phyloP scores from a whole-genome alignment of 1,140 invertebrate species.

The Pseudomyrmex concolor region DNA sequence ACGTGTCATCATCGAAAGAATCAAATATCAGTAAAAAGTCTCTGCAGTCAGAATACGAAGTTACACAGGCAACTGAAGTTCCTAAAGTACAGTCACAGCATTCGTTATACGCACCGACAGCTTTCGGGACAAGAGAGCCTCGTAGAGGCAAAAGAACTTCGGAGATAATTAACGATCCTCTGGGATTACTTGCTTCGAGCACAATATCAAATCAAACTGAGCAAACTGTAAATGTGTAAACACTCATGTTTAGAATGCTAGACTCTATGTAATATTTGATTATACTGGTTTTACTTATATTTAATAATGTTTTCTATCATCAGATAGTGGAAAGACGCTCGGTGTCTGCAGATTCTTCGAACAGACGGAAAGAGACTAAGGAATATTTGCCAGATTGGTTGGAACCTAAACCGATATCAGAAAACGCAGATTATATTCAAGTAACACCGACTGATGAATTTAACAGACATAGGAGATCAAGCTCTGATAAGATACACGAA shows the following conservation, averaged over 20 bases:
- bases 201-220: constrained; percentile 41
- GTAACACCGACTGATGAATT: constrained; percentile 23
- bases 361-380: constrained; percentile 23
- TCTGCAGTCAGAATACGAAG: constrained; percentile 37
- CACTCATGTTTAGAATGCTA: not conserved
- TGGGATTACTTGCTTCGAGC: constrained; percentile 73
- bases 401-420: constrained; percentile 69
- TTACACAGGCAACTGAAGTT: constrained; percentile 45
- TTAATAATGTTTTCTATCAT: constrained; percentile 45
- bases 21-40: constrained; percentile 34
- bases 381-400: constrained; percentile 82
- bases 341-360: constrained; percentile 1
- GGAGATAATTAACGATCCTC: constrained; percentile 73
- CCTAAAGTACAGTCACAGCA: constrained; percentile 43
- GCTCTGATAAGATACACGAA: constrained; percentile 50
- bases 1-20: constrained; percentile 49
- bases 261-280: constrained; percentile 15
- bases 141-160: constrained; percentile 75
- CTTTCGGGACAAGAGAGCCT: constrained; percentile 68
- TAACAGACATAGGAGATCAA: constrained; percentile 11
- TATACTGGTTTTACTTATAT: not conserved
- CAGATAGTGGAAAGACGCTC: constrained; percentile 48
- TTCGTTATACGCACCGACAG: constrained; percentile 58
- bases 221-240: constrained; percentile 51
- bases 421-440: constrained; percentile 62